Conservation (phyloP, 2,113 vertebrate genomes). For the Rhinolophus sinicus region DNA sequence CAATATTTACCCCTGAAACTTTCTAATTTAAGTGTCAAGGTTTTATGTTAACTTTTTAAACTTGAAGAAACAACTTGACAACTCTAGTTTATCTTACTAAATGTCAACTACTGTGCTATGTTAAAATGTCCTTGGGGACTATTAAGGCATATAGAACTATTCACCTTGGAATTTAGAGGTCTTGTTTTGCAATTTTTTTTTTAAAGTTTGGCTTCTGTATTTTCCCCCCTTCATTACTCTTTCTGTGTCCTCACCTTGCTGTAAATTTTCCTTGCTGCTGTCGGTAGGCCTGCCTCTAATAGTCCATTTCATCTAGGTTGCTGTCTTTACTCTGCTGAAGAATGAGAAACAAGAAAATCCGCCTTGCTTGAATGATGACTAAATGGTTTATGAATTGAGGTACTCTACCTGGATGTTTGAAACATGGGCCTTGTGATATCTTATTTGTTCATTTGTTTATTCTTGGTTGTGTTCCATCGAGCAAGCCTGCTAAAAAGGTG, state of each 20-base stretch:
- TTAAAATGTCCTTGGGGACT: neutral
- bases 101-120: neutral
- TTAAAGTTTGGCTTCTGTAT: neutral
- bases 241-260: neutral
- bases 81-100: conserved; percentile 15
- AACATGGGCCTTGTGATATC: neutral
- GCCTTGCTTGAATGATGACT: neutral
- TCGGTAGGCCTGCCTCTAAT: neutral
- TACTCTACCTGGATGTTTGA: neutral
- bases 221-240: neutral
- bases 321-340: neutral
- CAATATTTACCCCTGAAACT: neutral
- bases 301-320: neutral
- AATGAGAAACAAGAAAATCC: neutral
- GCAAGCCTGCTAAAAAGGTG: neutral
- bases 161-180: neutral
- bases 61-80: conserved; percentile 20
- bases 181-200: neutral
- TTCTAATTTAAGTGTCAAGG: neutral
- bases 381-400: neutral
- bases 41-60: conserved; percentile 38
- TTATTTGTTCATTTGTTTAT: neutral
- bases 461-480: neutral
- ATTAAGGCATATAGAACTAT: neutral
- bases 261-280: neutral